Evolutionary conservation across 1,140 invertebrate species (phyloP).

Genomic region (Calycopis cecrops): DNA sequence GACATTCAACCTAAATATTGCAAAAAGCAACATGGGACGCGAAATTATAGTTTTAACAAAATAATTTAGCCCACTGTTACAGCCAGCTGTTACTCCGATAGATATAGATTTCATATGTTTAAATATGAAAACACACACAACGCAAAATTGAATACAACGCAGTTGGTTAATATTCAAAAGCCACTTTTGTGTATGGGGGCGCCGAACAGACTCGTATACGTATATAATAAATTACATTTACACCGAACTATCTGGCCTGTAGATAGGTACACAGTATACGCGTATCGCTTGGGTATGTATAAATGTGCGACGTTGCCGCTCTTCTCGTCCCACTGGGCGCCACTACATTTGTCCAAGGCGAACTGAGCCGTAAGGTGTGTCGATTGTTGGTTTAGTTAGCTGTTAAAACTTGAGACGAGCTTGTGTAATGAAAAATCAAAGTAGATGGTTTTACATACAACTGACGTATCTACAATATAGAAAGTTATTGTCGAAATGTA

Average conservation of each 20-base stretch:
- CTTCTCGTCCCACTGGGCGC: constrained; percentile 41
- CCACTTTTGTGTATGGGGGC: neutral
- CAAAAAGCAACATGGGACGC: too few species aligned
- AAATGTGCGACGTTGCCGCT: constrained; percentile 61
- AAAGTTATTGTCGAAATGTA: too few species aligned
- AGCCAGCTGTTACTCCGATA: too few species aligned
- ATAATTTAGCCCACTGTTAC: too few species aligned
- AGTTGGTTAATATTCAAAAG: neutral
- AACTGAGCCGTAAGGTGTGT: constrained; percentile 40
- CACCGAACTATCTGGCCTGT: constrained; percentile 3
- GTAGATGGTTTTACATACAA: too few species aligned
- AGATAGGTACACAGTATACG: constrained; percentile 4
- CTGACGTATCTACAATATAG: too few species aligned
- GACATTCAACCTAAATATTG: too few species aligned
- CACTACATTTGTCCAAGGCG: constrained; percentile 49
- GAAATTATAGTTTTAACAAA: too few species aligned
- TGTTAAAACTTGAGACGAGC: constrained; percentile 19
- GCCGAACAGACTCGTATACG: constrained; percentile 2
- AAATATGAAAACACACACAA: too few species aligned
- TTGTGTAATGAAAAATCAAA: too few species aligned
- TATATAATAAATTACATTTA: constrained; percentile 6
- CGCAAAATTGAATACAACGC: constrained; percentile 1
- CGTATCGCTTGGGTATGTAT: constrained; percentile 33
- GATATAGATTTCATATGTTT: too few species aligned
- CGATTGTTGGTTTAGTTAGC: constrained; percentile 29